Base-by-base conservation (phyloP, 2,797 vertebrate species). In the Orientallactaga sibirica region DNA sequence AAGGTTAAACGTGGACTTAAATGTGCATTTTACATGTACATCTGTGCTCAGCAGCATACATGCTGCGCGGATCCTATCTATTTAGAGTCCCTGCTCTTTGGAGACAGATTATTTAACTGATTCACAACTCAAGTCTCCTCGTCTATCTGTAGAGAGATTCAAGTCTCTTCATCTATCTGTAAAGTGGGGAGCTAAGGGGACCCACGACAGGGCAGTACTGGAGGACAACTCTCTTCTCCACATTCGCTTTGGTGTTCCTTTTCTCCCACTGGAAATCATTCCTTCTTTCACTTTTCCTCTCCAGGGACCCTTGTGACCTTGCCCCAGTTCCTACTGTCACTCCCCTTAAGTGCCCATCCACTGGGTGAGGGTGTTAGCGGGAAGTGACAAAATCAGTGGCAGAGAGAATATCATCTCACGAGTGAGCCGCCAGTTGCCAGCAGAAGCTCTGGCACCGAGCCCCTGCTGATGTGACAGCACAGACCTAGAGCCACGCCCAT, bases 1-100 rank as follows among this genome's bases (percentile, higher is more conserved):
- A 33, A 74, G 64, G 66, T 81, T 79, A 84, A 88, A 90, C 25
- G 88, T 27, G 58, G 88, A 16, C 79, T 75, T 81, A 14, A 22
- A 27, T 2, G 12, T 62, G 24, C 48, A 25, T 87, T 78, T 86
- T 58, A 41, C 41, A 43, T 2, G n/a, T 25, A 52, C 3, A 4
- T 25, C 7, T 14, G 22, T 37, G 27, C n/a, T 67, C 33, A 20
- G 27, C 7, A 16, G 70, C 18, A 12, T 22, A 61, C 0, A 2
- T 67, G 43, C 61, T 48, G 48, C 68, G 71, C 27, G 10, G 55
- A 48, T n/a, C 71, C 37, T 11, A 12, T 74, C 71, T 70, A 25
- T 12, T 73, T 43, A 43, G 43, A 20, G 37, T 19, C 77, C 68
- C 77, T 62, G 48, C 64, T 78, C 58, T 76, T 78, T 82, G 5